phyloP scores from a whole-genome alignment of 2,888 invertebrate genomes.

The Hyles lineata region DNA sequence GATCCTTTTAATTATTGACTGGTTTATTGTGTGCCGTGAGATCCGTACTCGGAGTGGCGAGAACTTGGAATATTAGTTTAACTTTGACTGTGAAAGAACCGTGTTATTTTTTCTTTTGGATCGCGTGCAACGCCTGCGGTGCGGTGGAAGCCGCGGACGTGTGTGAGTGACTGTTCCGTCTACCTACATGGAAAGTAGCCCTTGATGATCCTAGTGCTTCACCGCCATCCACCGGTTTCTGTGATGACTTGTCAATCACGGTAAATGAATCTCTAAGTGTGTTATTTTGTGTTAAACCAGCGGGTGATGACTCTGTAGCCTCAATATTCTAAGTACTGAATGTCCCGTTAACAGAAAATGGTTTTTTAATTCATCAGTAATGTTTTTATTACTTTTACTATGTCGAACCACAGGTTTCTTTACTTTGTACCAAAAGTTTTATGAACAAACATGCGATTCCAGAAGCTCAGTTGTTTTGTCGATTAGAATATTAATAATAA shows the following conservation, averaged over 20 bases:
- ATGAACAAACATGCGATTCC: conserved; percentile 26
- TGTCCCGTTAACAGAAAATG: conserved; percentile 66
- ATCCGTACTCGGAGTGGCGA: conserved; percentile 50
- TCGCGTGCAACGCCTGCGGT: conserved; percentile 79
- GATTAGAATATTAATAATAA: too few species aligned
- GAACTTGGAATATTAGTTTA: conserved; percentile 63
- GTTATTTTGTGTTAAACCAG: conserved; percentile 60
- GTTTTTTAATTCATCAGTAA: conserved; percentile 49
- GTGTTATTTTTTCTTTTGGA: conserved; percentile 82
- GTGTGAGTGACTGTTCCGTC: conserved; percentile 81
- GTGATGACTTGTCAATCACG: conserved; percentile 73
- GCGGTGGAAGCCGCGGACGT: conserved; percentile 72
- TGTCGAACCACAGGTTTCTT: conserved; percentile 11
- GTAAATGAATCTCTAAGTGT: conserved; percentile 69
- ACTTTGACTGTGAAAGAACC: conserved; percentile 76
- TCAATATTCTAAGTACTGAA: conserved; percentile 59
- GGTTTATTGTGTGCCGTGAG: conserved; percentile 72
- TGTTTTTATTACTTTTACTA: conserved; percentile 30
- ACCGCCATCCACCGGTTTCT: conserved; percentile 63
- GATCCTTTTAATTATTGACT: conserved; percentile 72
- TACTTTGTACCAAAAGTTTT: neutral
- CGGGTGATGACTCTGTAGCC: conserved; percentile 76
- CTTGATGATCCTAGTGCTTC: conserved; percentile 70
- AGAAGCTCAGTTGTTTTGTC: neutral
- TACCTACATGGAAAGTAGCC: conserved; percentile 77